Conservation (phyloP, 2,888 invertebrate genomes). For the Silvanus unidentatus region DNA sequence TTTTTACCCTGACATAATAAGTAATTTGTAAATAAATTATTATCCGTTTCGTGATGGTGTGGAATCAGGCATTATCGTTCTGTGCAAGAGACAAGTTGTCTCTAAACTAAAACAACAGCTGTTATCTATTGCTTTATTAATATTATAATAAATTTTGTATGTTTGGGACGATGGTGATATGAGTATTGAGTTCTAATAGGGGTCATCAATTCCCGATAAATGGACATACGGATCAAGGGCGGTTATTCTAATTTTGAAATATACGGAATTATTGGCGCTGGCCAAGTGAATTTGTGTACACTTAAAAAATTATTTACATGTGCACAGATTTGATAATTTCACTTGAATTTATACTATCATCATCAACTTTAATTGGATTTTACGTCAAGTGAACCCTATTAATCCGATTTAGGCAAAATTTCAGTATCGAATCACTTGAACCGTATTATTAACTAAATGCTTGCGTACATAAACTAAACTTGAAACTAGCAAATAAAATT, state of each 20-base stretch:
- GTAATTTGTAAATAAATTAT: too few relatives aligned
- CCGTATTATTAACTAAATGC: too few relatives aligned
- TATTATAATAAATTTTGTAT: slow-evolving; percentile 3
- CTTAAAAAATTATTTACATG: too few relatives aligned
- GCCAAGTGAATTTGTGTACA: too few relatives aligned
- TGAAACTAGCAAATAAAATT: neutral
- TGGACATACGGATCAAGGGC: slow-evolving; percentile 6
- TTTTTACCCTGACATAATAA: too few relatives aligned
- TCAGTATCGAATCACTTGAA: too few relatives aligned
- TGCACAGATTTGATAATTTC: too few relatives aligned
- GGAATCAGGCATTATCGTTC: too few relatives aligned
- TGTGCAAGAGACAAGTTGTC: slow-evolving; percentile 16
- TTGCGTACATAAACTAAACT: neutral
- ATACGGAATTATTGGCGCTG: neutral
- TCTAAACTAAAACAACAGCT: slow-evolving; percentile 16
- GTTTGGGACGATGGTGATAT: slow-evolving; percentile 5
- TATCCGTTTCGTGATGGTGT: too few relatives aligned
- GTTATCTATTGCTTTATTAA: slow-evolving; percentile 10
- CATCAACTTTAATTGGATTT: slow-evolving; percentile 1
- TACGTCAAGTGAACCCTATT: neutral
- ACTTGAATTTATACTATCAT: too few relatives aligned
- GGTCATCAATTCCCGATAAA: slow-evolving; percentile 6
- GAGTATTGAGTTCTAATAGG: slow-evolving; percentile 1
- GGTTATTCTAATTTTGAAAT: neutral
- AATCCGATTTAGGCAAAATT: slow-evolving; percentile 1